These are phyloP conservation scores for Pipistrellus pipistrellus DNA, from an alignment of 2,797 vertebrate genomes.

Conservation along the genomic window DNA sequence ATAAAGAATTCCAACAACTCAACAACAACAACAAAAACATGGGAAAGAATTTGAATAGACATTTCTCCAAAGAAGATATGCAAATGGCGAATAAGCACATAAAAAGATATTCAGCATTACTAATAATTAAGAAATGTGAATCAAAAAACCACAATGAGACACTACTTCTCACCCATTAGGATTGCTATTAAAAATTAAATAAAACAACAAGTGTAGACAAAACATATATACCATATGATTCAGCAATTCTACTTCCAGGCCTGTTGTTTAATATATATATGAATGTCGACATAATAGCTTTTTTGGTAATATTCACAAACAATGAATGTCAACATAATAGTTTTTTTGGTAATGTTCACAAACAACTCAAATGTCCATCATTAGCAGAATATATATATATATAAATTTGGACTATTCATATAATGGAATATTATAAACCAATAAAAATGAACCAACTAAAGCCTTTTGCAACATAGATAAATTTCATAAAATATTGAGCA, in stretches of 20 bases:
- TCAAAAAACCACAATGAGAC: not conserved
- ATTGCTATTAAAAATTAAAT: not conserved
- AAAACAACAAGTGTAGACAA: not conserved
- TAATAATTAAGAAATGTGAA: not conserved
- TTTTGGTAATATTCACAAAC: not conserved
- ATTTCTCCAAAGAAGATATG: not conserved
- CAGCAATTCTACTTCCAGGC: not conserved
- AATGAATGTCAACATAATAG: not conserved
- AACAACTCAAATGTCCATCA: not conserved
- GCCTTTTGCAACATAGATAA: not conserved
- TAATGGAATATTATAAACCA: not conserved
- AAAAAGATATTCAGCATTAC: not conserved
- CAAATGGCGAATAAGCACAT: not conserved
- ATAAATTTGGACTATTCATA: not conserved
- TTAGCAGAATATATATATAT: not conserved
- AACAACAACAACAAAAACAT: not conserved
- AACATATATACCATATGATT: not conserved
- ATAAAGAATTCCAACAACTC: not conserved
- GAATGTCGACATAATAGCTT: not conserved
- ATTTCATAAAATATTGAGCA: not conserved
- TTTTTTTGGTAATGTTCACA: not conserved
- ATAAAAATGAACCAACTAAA: not conserved
- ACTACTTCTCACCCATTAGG: not conserved
- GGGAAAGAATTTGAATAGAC: not conserved
- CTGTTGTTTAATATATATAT: not conserved